phyloP scores from a whole-genome alignment of 2,888 invertebrate species.

The Mythimna impura region DNA sequence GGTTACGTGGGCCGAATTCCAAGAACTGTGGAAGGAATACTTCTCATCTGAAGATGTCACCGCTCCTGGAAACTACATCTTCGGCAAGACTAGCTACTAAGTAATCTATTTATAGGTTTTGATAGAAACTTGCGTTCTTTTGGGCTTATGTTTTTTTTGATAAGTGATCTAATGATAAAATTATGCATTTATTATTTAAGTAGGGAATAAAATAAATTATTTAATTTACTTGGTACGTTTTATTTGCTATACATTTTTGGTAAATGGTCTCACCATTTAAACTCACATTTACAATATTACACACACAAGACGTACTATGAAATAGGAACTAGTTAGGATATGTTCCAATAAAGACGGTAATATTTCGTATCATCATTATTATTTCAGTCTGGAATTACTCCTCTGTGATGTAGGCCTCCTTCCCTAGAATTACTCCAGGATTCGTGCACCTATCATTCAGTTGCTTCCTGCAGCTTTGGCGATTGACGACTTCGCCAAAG shows the following conservation, averaged over 20 bases:
- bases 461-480: no score
- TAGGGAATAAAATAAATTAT: slow-evolving; percentile 49
- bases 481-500: neutral
- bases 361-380: no score
- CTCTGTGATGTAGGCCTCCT: neutral
- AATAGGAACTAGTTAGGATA: neutral
- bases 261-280: neutral
- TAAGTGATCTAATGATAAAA: slow-evolving; percentile 36
- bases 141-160: slow-evolving; percentile 23
- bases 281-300: no score
- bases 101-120: slow-evolving; percentile 27
- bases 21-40: slow-evolving; percentile 95
- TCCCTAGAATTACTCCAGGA: neutral
- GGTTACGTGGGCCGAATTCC: slow-evolving; percentile 94
- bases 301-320: no score
- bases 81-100: slow-evolving; percentile 89
- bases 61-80: slow-evolving; percentile 91
- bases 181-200: slow-evolving; percentile 60
- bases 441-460: no score
- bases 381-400: no score
- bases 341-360: neutral
- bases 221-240: slow-evolving; percentile 10
- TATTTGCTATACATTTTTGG: neutral
- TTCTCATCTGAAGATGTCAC: slow-evolving; percentile 88
- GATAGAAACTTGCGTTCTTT: slow-evolving; percentile 7